Evolutionary conservation across 2,888 invertebrate species (phyloP), one percentile per base, ranked within the genome.

Genomic region (Drosophila mulleri): DNA sequence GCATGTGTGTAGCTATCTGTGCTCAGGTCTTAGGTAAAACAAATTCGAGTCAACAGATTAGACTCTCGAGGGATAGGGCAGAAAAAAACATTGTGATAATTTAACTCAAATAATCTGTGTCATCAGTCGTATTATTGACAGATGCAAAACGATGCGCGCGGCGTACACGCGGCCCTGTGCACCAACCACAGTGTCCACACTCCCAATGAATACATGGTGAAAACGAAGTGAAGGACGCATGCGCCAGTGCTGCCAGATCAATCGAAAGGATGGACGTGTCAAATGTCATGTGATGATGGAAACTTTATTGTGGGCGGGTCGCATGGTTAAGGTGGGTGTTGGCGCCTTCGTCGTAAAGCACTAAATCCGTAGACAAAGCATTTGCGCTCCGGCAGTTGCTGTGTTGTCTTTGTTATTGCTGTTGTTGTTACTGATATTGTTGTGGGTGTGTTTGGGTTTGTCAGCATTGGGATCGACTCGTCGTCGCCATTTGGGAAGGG

Each of bases 291-390:
- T 42, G 57, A 32, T 42, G 57, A 32, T 50, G 35, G 26, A 37
- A 44, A 26, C 11, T 50, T 32, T 18, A 3, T 59, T 16, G 48
- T 20, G 54, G 18, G 32, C 2, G 37, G 23, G 39, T 7, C 20
- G 41, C 9, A 3, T 23, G 53, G 23, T 39, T 58, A 32, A 45
- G 60, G 50, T 56, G 53, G 64, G 64, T 67, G 47, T 67, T 48
- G 59, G 59, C 50, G 73, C 74, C 82, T 76, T 32, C 67, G 57
- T 79, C 80, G 75, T 85, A 85, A 85, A 85, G 85, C 83, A 83
- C 79, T 85, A 83, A 85, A 76, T 83, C 83, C 83, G 64, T 67
- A 75, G 83, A 87, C 88, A 88, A 80, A 84, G 72, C 67, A 77
- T 75, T 76, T 83, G 63, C 72, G 66, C 26, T 50, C 50, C 62